Base-by-base conservation (phyloP, 2,888 invertebrate genomes). In the Liopterus haemorrhoidalis region DNA sequence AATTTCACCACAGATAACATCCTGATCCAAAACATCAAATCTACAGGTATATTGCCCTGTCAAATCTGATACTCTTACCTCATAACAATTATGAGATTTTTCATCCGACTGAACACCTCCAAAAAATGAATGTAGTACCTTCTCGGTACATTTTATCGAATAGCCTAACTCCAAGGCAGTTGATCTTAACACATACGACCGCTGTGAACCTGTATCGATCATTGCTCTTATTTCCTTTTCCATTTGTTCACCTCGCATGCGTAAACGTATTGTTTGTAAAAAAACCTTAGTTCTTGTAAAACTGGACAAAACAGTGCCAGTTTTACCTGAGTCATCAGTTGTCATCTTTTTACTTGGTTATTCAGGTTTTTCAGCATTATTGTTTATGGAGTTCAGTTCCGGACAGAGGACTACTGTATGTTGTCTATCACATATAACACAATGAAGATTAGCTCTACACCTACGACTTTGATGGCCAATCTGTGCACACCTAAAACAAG, bases 361-460 rank as follows among this genome's bases (percentile, higher is more conserved):
- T n/a, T n/a, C n/a, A n/a, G n/a, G n/a, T n/a, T n/a, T n/a, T n/a
- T n/a, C n/a, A n/a, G n/a, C 27, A 32, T 20, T 32, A 32, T 15
- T 11, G 20, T 35, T 35, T 45, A 39, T 22, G 5, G 2, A 12
- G 45, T 20, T 15, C 14, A 53, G 16, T 15, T 49, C 47, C n/a
- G 50, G 47, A 42, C 57, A 59, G 52, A 59, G 53, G 11, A 59
- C 15, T 5, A 51, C 15, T 4, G 47, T 45, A 45, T 60, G 57
- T 28, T 38, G 33, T 12, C 45, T 45, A n/a, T 45, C 41, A 38
- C 59, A 60, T 11, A 57, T 18, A 9, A 52, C 32, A 44, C 58
- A 60, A 22, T 40, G 52, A 12, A 53, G 15, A 15, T 50, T 46
- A 4, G 15, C 27, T 25, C 45, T 44, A 46, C 59, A 60, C 18